phyloP scores from a whole-genome alignment of 1,140 invertebrate species.

The Caenorhabditis latens region DNA sequence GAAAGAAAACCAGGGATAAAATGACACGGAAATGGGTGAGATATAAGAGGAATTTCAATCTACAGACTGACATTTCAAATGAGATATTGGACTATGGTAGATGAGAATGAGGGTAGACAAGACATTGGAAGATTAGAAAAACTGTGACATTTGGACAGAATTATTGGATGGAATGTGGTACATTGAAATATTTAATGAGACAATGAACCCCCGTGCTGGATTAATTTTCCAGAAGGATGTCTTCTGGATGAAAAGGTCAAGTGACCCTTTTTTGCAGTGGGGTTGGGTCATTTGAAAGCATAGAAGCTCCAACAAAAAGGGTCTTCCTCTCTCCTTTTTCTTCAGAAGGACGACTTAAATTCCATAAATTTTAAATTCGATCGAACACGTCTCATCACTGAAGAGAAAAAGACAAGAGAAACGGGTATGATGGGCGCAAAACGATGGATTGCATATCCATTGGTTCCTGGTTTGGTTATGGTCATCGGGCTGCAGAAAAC shows the following conservation, averaged over 20 bases:
- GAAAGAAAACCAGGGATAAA: neutral
- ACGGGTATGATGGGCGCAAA: neutral
- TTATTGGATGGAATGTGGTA: neutral
- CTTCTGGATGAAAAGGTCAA: neutral
- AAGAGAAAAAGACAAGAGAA: neutral
- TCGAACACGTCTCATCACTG: constrained; percentile 40
- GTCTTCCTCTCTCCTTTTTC: neutral
- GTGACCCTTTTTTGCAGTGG: neutral
- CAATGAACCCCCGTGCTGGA: constrained; percentile 1
- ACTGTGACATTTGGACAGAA: neutral
- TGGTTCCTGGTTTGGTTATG: constrained; percentile 7
- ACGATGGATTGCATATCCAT: neutral
- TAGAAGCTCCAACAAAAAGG: too few species aligned
- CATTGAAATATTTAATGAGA: constrained; percentile 29
- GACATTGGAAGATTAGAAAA: neutral
- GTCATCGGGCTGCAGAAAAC: neutral
- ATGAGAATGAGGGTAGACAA: neutral
- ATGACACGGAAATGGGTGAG: constrained; percentile 19
- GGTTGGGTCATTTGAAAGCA: constrained; percentile 1
- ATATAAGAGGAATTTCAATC: neutral
- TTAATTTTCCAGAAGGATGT: neutral
- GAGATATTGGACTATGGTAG: neutral
- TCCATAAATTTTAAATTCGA: constrained; percentile 49
- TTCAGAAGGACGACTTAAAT: constrained; percentile 33
- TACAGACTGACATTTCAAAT: neutral